These are phyloP conservation scores for Corythornis vintsioides DNA, from an alignment of 2,113 vertebrate species.

Conservation along the genomic window DNA sequence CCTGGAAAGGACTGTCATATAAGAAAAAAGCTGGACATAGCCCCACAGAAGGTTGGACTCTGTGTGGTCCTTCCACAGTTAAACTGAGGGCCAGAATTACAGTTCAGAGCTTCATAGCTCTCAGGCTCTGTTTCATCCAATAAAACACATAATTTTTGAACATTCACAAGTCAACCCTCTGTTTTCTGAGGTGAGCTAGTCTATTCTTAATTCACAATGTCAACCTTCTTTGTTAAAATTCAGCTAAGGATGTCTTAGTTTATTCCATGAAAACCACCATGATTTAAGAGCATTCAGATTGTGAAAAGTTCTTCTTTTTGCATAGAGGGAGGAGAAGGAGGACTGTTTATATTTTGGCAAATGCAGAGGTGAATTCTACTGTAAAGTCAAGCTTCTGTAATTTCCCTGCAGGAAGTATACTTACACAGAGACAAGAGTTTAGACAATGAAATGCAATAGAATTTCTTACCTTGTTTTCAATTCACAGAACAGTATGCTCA, in stretches of 20 bases:
- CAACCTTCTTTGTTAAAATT: not conserved
- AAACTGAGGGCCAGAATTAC: not conserved
- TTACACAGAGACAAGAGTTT: not conserved
- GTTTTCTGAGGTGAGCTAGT: not conserved
- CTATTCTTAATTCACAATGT: not conserved
- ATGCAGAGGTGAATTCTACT: not conserved
- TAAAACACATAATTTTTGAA: not conserved
- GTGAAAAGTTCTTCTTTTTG: not conserved
- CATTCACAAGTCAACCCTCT: not conserved
- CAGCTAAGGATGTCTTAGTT: not conserved
- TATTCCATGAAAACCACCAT: not conserved
- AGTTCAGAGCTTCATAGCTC: not conserved
- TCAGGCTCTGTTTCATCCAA: not conserved
- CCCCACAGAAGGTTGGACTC: not conserved
- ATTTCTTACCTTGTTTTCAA: not conserved
- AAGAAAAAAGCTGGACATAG: not conserved
- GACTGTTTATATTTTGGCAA: not conserved
- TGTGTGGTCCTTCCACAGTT: not conserved
- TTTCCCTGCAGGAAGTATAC: not conserved
- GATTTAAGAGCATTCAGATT: not conserved
- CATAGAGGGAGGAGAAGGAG: not conserved
- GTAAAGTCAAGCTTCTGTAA: not conserved
- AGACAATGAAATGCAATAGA: not conserved
- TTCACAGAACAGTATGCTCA: constrained; percentile 85
- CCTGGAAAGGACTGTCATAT: not conserved